Base-by-base conservation (phyloP, 2,797 vertebrate species). In the Gymnothorax javanicus region DNA sequence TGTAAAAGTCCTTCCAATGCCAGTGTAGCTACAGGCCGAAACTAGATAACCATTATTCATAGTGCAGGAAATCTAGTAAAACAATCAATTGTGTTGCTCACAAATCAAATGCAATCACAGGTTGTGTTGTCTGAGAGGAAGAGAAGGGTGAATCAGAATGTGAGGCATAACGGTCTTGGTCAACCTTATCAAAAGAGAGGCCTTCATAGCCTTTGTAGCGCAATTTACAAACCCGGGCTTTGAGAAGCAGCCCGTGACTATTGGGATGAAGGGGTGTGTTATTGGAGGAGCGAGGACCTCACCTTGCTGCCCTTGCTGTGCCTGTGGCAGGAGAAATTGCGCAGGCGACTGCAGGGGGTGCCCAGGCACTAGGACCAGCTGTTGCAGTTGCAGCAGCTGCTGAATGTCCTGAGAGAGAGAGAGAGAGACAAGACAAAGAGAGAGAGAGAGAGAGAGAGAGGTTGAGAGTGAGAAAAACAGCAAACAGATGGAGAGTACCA, bases 271-370 rank as follows among this genome's bases (percentile, higher is more conserved):
- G 33, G 73, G 59, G 73, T 11, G 23, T 82, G 81, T 57, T 15
- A 12, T 23, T 2, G 43, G 50, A 50, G n/a, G 81, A 17, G 69
- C 4, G 4, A 86, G 43, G 12, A 25, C 54, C 90, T 90, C 91
- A 98, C 97, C 97, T 97, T 98, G 97, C 95, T 98, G 98, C 90
- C 96, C 96, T 93, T 98, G 97, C 94, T 97, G 97, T 82, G 97
- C 93, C 95, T 97, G 97, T 50, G 97, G 97, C 92, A 98, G 95
- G 91, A 98, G 96, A 93, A 98, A 98, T 95, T 97, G 97, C 91
- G 97, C 95, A 64, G 97, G 95, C 64, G 97, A 96, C 50, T 95
- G 95, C 87, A 98, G 95, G 79, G 95, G 92, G 90, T 98, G 97
- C 73, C 97, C 97, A 0, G 97, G 98, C 67, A 98, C 96, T 62